Percentiles rank a stretch among this genome's conserved stretches.
phyloP scores from a whole-genome alignment of 2,797 vertebrate genomes.

The Alosa sapidissima region DNA sequence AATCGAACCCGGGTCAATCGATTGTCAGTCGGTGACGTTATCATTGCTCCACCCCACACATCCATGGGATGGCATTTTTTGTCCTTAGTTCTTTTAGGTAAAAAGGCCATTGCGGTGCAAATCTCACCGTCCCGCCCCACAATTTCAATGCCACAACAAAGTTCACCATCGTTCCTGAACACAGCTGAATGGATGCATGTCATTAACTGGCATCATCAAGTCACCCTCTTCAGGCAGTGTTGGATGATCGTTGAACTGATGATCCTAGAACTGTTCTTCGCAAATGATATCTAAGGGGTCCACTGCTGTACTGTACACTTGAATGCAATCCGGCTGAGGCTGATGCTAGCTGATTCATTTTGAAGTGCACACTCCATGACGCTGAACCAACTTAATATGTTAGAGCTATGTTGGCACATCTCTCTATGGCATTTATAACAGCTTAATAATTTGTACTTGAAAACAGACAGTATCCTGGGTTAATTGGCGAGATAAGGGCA shows the following conservation, averaged over 20 bases:
- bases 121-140: background rate
- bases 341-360: background rate
- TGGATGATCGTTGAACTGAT: background rate
- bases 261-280: background rate
- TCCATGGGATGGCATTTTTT: too few relatives aligned
- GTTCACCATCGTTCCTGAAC: background rate
- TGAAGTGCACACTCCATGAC: background rate
- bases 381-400: background rate
- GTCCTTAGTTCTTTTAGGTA: too few relatives aligned
- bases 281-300: background rate
- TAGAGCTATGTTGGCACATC: too few relatives aligned
- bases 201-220: background rate
- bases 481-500: background rate
- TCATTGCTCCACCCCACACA: too few relatives aligned
- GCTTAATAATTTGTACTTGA: background rate
- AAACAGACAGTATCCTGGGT: background rate
- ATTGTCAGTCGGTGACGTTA: too few relatives aligned
- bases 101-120: background rate
- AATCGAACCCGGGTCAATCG: too few relatives aligned
- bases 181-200: background rate
- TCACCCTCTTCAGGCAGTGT: background rate
- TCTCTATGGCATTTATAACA: background rate
- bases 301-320: background rate
- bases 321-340: background rate
- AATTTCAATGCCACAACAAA: background rate